Percentiles rank a stretch among this genome's conserved stretches.
phyloP scores from a whole-genome alignment of 2,888 invertebrate genomes.

The Andrena flavipes region DNA sequence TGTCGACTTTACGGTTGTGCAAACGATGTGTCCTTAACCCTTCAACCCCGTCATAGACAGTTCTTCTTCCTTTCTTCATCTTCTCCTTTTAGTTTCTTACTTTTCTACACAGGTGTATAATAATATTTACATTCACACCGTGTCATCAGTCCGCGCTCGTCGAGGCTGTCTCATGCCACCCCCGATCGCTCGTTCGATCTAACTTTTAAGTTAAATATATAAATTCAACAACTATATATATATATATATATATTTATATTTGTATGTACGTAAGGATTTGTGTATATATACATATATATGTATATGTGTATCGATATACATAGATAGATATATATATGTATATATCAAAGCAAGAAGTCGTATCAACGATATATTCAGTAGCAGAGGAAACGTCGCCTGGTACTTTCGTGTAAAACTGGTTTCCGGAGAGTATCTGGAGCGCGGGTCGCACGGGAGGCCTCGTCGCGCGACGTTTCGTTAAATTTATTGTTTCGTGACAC shows the following conservation, averaged over 20 bases:
- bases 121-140: constrained; percentile 72
- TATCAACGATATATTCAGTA: constrained; percentile 50
- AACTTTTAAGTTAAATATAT: constrained; percentile 38
- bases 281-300: constrained; percentile 26
- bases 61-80: neutral
- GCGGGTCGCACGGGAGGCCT: constrained; percentile 38
- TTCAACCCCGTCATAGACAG: constrained; percentile 20
- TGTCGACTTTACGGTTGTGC: constrained; percentile 31
- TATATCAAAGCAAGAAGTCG: constrained; percentile 53
- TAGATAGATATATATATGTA: constrained; percentile 13
- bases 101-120: constrained; percentile 69
- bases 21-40: constrained; percentile 31
- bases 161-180: constrained; percentile 55
- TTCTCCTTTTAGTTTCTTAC: constrained; percentile 34
- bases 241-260: constrained; percentile 32
- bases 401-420: constrained; percentile 31
- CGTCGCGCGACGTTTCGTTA: constrained; percentile 42
- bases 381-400: constrained; percentile 49
- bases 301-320: constrained; percentile 8
- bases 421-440: constrained; percentile 18
- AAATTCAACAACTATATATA: constrained; percentile 55
- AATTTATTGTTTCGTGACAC: constrained; percentile 60
- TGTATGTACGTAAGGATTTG: constrained; percentile 8
- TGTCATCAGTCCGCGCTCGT: constrained; percentile 36
- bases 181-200: constrained; percentile 36